Conservation (phyloP, 1,140 invertebrate genomes). For the Drosophila guanche region DNA sequence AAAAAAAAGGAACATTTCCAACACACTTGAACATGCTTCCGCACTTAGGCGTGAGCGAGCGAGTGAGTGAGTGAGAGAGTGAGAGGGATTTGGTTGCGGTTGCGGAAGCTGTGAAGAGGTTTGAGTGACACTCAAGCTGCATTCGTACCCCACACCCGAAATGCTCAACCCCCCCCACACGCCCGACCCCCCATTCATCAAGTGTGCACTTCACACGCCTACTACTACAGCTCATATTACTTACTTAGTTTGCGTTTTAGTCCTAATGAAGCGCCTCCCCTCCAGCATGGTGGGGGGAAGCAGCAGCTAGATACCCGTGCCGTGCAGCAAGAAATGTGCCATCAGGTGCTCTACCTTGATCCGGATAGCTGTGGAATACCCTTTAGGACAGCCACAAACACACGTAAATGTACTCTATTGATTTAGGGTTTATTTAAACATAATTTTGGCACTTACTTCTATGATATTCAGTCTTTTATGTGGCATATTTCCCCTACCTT, state of each 20-base stretch:
- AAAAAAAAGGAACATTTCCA: conserved; percentile 65
- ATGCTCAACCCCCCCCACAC: too few relatives aligned
- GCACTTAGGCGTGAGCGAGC: conserved; percentile 72
- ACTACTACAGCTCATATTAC: conserved; percentile 74
- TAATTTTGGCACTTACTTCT: too few relatives aligned
- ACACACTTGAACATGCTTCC: conserved; percentile 79
- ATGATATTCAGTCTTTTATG: too few relatives aligned
- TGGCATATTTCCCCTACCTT: too few relatives aligned
- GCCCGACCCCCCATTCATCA: conserved; percentile 19
- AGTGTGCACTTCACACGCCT: conserved; percentile 75
- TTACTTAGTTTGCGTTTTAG: conserved; percentile 74
- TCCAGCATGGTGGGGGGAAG: too few relatives aligned
- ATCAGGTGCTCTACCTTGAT: too few relatives aligned
- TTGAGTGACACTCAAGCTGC: conserved; percentile 61
- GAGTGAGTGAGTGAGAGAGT: conserved; percentile 8
- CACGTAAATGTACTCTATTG: too few relatives aligned
- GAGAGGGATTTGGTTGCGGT: conserved; percentile 2
- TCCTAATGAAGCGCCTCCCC: conserved; percentile 20
- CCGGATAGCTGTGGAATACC: too few relatives aligned
- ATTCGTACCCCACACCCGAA: neutral
- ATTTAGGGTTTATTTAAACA: too few relatives aligned
- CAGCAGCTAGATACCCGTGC: too few relatives aligned
- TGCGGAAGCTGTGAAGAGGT: conserved; percentile 36
- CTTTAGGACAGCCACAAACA: too few relatives aligned
- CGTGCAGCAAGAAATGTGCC: too few relatives aligned